Evolutionary conservation across 2,888 invertebrate species (phyloP).

Genomic region (Hermaeophaga mercurialis): DNA sequence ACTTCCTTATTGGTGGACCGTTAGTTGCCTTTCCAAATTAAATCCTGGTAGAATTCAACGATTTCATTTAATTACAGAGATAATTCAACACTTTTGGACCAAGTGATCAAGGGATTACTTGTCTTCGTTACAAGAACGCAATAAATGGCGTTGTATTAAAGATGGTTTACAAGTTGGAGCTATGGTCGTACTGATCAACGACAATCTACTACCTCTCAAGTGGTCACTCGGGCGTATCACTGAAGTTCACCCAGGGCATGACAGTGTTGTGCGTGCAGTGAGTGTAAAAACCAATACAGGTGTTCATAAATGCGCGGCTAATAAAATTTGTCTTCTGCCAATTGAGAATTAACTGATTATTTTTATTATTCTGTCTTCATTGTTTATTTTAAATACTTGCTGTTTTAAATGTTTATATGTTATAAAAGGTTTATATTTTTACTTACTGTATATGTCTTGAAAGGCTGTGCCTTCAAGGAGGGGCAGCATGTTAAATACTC

Average conservation of each 20-base stretch:
- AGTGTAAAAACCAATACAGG: slow-evolving; percentile 5
- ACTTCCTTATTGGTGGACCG: slow-evolving; percentile 4
- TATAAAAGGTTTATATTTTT: background rate
- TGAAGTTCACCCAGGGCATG: slow-evolving; percentile 15
- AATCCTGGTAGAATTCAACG: slow-evolving; percentile 7
- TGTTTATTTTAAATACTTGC: background rate
- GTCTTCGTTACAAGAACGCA: background rate
- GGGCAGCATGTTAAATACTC: background rate
- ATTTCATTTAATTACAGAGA: background rate
- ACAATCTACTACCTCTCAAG: background rate
- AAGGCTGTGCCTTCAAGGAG: background rate
- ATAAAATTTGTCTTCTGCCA: background rate
- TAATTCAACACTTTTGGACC: slow-evolving; percentile 7
- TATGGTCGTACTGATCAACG: slow-evolving; percentile 2
- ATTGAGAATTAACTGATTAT: background rate
- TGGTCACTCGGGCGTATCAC: slow-evolving; percentile 15
- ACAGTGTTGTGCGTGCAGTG: too few species aligned
- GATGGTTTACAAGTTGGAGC: background rate
- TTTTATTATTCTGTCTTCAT: background rate
- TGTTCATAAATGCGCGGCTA: background rate
- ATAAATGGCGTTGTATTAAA: slow-evolving; percentile 1
- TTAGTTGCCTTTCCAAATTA: slow-evolving; percentile 1
- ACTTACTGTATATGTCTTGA: background rate
- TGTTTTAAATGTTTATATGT: background rate
- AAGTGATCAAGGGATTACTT: background rate